phyloP scores from a whole-genome alignment of 2,888 invertebrate species.

The Melinaea menophilus region DNA sequence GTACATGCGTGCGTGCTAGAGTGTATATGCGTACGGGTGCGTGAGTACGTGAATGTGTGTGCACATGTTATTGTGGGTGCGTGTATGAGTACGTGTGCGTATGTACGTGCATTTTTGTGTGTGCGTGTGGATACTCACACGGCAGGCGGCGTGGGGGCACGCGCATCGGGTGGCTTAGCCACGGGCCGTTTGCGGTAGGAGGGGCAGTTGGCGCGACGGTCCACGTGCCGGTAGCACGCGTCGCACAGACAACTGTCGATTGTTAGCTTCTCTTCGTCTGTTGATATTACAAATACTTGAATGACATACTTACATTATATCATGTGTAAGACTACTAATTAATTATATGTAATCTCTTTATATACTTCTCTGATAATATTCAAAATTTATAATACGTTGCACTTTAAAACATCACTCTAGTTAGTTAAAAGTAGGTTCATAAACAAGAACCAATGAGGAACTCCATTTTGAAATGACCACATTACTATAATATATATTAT shows the following conservation, averaged over 20 bases:
- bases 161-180: slow-evolving; percentile 42
- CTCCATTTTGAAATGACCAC: too few relatives aligned
- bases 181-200: slow-evolving; percentile 80
- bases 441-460: too few relatives aligned
- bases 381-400: too few relatives aligned
- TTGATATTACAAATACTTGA: neutral
- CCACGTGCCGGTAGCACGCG: slow-evolving; percentile 91
- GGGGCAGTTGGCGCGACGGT: slow-evolving; percentile 86
- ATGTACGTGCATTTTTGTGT: neutral
- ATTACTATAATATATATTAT: too few relatives aligned
- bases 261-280: slow-evolving; percentile 88
- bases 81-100: neutral
- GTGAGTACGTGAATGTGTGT: too few relatives aligned
- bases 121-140: slow-evolving; percentile 16
- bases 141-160: slow-evolving; percentile 18
- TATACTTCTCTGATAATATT: too few relatives aligned
- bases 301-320: neutral
- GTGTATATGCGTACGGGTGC: too few relatives aligned
- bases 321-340: too few relatives aligned
- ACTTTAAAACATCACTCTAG: too few relatives aligned
- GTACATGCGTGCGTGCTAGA: too few relatives aligned
- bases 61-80: neutral
- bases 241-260: slow-evolving; percentile 92
- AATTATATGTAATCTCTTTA: too few relatives aligned
- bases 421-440: too few relatives aligned